These are phyloP conservation scores for Heptranchias perlo DNA, from an alignment of 2,113 vertebrate genomes.

Conservation along the genomic window DNA sequence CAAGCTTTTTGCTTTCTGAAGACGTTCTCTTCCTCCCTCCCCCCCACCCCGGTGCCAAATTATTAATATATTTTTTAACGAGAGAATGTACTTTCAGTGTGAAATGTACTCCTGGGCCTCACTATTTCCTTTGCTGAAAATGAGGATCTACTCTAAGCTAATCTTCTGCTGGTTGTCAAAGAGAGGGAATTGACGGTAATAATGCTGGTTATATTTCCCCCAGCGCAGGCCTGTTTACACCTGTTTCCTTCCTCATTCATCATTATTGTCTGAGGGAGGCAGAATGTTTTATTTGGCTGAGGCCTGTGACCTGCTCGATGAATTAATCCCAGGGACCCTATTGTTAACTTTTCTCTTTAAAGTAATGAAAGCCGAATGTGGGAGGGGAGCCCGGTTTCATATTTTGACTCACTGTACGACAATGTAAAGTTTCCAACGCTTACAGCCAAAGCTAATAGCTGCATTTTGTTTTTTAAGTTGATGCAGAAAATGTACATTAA, in stretches of 20 bases:
- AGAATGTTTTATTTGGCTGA: neutral
- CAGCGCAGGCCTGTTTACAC: neutral
- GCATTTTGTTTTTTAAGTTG: neutral
- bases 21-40: neutral
- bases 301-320: neutral
- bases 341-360: neutral
- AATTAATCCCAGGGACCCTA: neutral
- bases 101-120: conserved; percentile 17
- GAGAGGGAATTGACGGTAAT: neutral
- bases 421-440: neutral
- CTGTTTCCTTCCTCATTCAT: conserved; percentile 24
- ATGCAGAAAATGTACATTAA: neutral
- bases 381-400: neutral
- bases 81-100: neutral
- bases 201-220: neutral
- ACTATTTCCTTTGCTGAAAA: neutral
- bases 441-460: neutral
- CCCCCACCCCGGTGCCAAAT: neutral
- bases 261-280: neutral
- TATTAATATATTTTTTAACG: neutral
- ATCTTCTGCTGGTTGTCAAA: neutral
- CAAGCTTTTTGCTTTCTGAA: neutral
- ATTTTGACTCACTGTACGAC: neutral
- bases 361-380: conserved; percentile 16
- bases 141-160: conserved; percentile 1